Conservation (phyloP, 2,797 vertebrate genomes). For the Gobionotothen gibberifrons region DNA sequence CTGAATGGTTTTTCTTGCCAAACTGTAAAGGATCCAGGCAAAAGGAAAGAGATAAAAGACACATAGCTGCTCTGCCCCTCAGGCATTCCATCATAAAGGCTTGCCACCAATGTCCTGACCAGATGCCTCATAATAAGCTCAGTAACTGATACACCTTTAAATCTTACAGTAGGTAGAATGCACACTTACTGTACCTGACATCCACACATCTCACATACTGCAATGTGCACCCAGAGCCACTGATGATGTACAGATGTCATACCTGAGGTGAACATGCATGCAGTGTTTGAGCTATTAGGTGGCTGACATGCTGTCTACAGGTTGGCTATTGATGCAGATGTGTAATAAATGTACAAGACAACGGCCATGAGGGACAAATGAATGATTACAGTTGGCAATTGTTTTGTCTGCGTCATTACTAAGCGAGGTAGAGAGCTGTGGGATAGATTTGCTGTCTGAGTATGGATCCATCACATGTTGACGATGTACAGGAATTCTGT, state of each 20-base stretch:
- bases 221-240: slow-evolving; percentile 34
- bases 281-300: slow-evolving; percentile 49
- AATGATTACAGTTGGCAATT: slow-evolving; percentile 55
- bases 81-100: slow-evolving; percentile 57
- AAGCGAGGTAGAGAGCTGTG: slow-evolving; percentile 34
- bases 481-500: slow-evolving; percentile 70
- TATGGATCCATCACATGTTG: slow-evolving; percentile 56
- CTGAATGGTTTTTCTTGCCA: slow-evolving; percentile 68
- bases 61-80: slow-evolving; percentile 44
- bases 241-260: slow-evolving; percentile 59
- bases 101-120: slow-evolving; percentile 57
- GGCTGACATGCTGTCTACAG: slow-evolving; percentile 51
- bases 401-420: slow-evolving; percentile 55
- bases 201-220: slow-evolving; percentile 43
- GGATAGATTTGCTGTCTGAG: slow-evolving; percentile 49
- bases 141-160: slow-evolving; percentile 68
- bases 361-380: slow-evolving; percentile 52
- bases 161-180: slow-evolving; percentile 50
- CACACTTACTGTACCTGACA: slow-evolving; percentile 55
- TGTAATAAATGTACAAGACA: slow-evolving; percentile 54
- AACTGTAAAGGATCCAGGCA: slow-evolving; percentile 64
- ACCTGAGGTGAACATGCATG: slow-evolving; percentile 34
- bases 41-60: slow-evolving; percentile 52
- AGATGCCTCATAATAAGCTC: slow-evolving; percentile 60
- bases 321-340: slow-evolving; percentile 53